Conservation (phyloP, 2,888 invertebrate species). For the Euproctis similis region DNA sequence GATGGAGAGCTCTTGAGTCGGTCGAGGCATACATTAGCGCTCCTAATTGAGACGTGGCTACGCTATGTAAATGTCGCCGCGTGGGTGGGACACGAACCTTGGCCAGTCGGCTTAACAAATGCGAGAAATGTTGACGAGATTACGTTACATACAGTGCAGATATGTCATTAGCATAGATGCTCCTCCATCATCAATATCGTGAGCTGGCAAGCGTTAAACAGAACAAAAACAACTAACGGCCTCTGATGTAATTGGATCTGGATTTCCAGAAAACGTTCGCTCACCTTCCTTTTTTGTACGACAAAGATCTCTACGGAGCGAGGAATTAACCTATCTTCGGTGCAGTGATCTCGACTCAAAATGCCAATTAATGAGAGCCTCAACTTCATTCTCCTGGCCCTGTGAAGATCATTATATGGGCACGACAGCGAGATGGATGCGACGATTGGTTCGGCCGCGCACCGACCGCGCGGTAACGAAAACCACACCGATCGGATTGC, state of each 20-base stretch:
- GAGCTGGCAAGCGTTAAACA: slow-evolving; percentile 60
- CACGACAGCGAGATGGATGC: slow-evolving; percentile 75
- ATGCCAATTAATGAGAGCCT: slow-evolving; percentile 76
- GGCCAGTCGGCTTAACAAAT: slow-evolving; percentile 39
- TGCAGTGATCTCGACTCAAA: slow-evolving; percentile 74
- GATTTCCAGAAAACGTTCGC: slow-evolving; percentile 74
- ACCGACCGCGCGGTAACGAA: slow-evolving; percentile 70
- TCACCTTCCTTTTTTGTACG: slow-evolving; percentile 73
- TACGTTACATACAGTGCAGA: slow-evolving; percentile 37
- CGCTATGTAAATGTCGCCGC: slow-evolving; percentile 71
- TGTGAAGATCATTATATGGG: slow-evolving; percentile 76
- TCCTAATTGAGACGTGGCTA: slow-evolving; percentile 75
- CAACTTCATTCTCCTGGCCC: slow-evolving; percentile 75
- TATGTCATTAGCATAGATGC: slow-evolving; percentile 29
- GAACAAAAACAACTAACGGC: slow-evolving; percentile 73
- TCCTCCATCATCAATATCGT: slow-evolving; percentile 59
- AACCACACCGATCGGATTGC: slow-evolving; percentile 67
- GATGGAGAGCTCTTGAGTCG: slow-evolving; percentile 59
- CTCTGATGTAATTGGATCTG: slow-evolving; percentile 74
- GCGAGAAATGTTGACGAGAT: slow-evolving; percentile 45
- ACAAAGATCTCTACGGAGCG: slow-evolving; percentile 70
- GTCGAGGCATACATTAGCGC: slow-evolving; percentile 76
- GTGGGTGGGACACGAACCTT: slow-evolving; percentile 62
- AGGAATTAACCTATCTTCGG: slow-evolving; percentile 76
- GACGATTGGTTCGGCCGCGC: slow-evolving; percentile 66